Evolutionary conservation across 2,113 vertebrate species (phyloP).

Genomic region (Damaliscus lunatus): DNA sequence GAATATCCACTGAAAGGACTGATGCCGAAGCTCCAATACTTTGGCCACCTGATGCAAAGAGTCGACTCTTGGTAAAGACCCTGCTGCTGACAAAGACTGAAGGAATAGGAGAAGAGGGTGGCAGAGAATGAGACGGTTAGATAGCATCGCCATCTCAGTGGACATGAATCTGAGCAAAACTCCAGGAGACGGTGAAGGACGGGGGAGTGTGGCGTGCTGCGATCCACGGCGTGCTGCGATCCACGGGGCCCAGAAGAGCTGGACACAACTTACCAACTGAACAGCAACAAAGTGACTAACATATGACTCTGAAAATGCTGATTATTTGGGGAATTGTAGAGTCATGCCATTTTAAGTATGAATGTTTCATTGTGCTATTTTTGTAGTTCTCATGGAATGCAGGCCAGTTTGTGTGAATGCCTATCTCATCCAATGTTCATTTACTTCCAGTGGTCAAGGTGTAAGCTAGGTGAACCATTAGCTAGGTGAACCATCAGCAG

Average conservation of each 20-base stretch:
- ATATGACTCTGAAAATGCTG: accelerated
- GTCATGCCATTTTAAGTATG: neutral
- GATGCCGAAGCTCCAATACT: neutral
- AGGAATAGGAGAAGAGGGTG: neutral
- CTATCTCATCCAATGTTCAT: neutral
- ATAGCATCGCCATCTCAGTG: neutral
- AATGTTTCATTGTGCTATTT: neutral
- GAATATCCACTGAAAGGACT: neutral
- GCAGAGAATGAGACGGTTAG: neutral
- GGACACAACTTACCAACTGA: accelerated
- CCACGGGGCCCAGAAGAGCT: neutral
- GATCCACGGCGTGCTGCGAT: accelerated
- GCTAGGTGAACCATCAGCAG: neutral
- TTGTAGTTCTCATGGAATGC: neutral
- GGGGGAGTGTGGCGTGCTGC: neutral
- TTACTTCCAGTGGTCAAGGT: neutral
- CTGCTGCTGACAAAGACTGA: neutral
- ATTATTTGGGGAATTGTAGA: accelerated
- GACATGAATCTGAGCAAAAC: neutral
- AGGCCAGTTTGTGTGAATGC: no score
- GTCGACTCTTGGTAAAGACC: neutral
- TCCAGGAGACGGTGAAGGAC: neutral
- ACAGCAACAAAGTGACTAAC: neutral
- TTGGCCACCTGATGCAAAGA: neutral
- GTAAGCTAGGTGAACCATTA: neutral